These are phyloP conservation scores for Oxycera nigricornis DNA, from an alignment of 2,888 invertebrate species.

Conservation along the genomic window DNA sequence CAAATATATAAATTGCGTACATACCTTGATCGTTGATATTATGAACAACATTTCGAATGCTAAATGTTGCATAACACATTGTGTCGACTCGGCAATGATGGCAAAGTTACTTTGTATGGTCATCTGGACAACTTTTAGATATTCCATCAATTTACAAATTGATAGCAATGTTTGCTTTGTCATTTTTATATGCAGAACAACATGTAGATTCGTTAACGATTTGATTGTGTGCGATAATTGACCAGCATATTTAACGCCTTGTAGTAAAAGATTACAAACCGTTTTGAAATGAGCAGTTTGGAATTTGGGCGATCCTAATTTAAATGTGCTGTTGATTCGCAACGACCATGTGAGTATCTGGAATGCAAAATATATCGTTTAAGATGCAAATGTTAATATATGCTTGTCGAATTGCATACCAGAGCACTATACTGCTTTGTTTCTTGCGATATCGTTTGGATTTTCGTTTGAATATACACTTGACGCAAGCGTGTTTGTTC, in stretches of 20 bases:
- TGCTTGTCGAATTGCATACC: conserved; percentile 9
- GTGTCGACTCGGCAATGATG: conserved; percentile 74
- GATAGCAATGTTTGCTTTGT: conserved; percentile 76
- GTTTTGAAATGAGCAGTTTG: conserved; percentile 67
- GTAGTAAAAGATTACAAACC: conserved; percentile 52
- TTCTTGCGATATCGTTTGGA: conserved; percentile 70
- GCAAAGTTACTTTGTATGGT: conserved; percentile 73
- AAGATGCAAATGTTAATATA: background rate
- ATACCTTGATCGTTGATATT: conserved; percentile 72
- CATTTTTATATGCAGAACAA: conserved; percentile 76
- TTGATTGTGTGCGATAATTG: conserved; percentile 68
- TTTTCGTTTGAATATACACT: conserved; percentile 66
- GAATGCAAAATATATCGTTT: too few species aligned
- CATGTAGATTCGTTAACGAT: conserved; percentile 72
- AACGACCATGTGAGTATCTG: conserved; percentile 69
- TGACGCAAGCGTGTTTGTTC: conserved; percentile 64
- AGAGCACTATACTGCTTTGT: conserved; percentile 60
- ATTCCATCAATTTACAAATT: conserved; percentile 81
- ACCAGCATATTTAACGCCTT: conserved; percentile 75
- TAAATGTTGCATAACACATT: conserved; percentile 81
- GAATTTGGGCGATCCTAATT: conserved; percentile 62
- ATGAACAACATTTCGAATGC: conserved; percentile 75
- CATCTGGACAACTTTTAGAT: conserved; percentile 78
- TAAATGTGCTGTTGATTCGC: conserved; percentile 66
- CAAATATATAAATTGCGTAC: too few species aligned